phyloP scores from a whole-genome alignment of 2,888 invertebrate genomes.

The Xanthia icteritia region DNA sequence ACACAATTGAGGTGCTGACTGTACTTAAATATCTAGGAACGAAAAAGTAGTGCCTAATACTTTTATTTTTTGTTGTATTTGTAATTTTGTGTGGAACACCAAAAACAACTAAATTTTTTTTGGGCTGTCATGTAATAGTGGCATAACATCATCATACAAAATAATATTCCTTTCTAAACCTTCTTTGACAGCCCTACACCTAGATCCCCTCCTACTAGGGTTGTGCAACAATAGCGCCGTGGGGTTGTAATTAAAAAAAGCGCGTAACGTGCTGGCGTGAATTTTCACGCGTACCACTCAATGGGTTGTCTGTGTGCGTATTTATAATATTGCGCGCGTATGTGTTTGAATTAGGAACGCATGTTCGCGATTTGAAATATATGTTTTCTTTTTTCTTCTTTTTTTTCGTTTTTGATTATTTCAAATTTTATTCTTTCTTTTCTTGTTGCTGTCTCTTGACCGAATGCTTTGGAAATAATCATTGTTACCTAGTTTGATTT shows the following conservation, averaged over 20 bases:
- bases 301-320: slow-evolving; percentile 61
- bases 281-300: slow-evolving; percentile 86
- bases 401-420: neutral
- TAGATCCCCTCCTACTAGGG: slow-evolving; percentile 83
- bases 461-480: neutral
- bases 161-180: slow-evolving; percentile 11
- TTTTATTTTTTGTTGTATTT: no score
- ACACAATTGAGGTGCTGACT: no score
- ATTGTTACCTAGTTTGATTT: neutral
- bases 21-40: no score
- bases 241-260: slow-evolving; percentile 89
- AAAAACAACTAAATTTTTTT: no score
- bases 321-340: slow-evolving; percentile 30
- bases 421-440: rapidly evolving
- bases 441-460: neutral
- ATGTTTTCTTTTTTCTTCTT: no score
- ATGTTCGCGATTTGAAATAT: slow-evolving; percentile 34
- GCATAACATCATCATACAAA: neutral
- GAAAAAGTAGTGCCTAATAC: no score
- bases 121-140: neutral
- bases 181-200: slow-evolving; percentile 76
- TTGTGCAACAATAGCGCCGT: slow-evolving; percentile 85
- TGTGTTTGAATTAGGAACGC: slow-evolving; percentile 45
- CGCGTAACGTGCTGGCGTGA: slow-evolving; percentile 84
- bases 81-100: no score